Conservation (phyloP, 2,113 vertebrate species). For the Apistogramma diplotaenia region DNA sequence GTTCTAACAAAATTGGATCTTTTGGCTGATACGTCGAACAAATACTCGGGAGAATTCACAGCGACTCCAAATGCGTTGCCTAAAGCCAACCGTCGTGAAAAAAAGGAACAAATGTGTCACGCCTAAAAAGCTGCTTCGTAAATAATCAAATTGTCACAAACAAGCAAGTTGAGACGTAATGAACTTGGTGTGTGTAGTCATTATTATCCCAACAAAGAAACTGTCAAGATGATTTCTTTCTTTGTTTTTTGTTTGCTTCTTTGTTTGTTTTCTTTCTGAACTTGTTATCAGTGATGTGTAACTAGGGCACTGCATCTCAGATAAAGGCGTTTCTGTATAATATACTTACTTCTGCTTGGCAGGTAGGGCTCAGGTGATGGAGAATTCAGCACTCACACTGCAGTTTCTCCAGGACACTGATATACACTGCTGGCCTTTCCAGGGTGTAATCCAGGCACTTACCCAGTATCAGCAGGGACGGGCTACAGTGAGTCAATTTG, state of each 20-base stretch:
- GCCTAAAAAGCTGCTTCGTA: conserved; percentile 18
- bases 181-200: not conserved
- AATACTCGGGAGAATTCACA: conserved; percentile 40
- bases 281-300: not conserved
- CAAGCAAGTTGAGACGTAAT: conserved; percentile 26
- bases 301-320: not conserved
- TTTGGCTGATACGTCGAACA: conserved; percentile 26
- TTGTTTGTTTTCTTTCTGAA: not conserved
- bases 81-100: conserved; percentile 36
- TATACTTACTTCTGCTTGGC: not conserved
- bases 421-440: not conserved
- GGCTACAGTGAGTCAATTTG: not conserved
- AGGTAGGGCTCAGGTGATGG: not conserved
- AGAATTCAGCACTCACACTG: not conserved
- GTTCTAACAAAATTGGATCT: conserved; percentile 11
- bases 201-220: not conserved
- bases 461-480: not conserved
- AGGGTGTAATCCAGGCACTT: not conserved
- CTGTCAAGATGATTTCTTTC: not conserved
- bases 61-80: conserved; percentile 36
- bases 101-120: conserved; percentile 31
- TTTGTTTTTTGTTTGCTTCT: not conserved
- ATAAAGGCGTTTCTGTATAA: not conserved
- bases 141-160: conserved; percentile 51
- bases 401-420: not conserved